Conservation (phyloP, 1,140 invertebrate genomes). For the Ceratina australensis region DNA sequence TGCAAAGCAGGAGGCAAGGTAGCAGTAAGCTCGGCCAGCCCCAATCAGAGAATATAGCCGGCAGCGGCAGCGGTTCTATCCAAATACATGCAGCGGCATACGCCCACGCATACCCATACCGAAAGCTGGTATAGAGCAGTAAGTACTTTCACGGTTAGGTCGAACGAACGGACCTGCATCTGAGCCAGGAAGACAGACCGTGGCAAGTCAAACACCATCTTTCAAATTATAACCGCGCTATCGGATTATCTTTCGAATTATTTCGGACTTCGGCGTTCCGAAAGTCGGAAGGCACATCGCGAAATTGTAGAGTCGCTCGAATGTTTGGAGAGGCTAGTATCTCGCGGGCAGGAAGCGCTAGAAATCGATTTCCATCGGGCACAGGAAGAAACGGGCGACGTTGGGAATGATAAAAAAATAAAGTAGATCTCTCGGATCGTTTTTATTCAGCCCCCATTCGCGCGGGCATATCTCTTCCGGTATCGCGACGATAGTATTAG, state of each 20-base stretch:
- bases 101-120: neutral
- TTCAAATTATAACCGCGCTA: constrained; percentile 62
- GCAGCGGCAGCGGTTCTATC: constrained; percentile 32
- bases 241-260: constrained; percentile 62
- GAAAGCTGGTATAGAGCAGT: neutral
- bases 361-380: constrained; percentile 15
- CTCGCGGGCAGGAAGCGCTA: neutral
- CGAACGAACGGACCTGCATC: constrained; percentile 50
- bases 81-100: constrained; percentile 20
- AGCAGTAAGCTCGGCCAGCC: constrained; percentile 54
- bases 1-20: constrained; percentile 65
- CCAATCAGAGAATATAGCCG: constrained; percentile 66
- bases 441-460: neutral
- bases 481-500: constrained; percentile 1
- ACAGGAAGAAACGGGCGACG: no score
- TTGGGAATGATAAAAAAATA: constrained; percentile 23
- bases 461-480: neutral
- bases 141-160: constrained; percentile 3
- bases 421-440: neutral
- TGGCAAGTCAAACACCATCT: constrained; percentile 62
- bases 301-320: neutral
- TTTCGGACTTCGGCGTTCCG: constrained; percentile 30
- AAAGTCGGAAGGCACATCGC: neutral
- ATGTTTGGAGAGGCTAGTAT: neutral
- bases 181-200: neutral